Evolutionary conservation across 2,113 vertebrate species (phyloP).

Genomic region (Prinia subflava): DNA sequence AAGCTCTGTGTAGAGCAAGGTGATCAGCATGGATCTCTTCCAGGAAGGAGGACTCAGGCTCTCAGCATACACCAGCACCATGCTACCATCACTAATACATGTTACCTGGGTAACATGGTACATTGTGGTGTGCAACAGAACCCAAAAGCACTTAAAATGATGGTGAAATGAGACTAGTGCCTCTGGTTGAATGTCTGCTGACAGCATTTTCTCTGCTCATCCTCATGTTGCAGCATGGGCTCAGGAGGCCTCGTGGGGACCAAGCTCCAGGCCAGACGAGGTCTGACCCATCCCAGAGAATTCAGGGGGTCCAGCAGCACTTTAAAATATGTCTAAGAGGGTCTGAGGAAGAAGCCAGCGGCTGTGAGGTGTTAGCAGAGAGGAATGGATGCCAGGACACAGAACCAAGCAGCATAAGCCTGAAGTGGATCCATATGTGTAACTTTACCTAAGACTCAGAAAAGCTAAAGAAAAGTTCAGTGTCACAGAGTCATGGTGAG

Average conservation of each 20-base stretch:
- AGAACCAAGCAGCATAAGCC: neutral
- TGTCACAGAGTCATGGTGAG: neutral
- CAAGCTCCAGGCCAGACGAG: neutral
- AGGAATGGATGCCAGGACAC: neutral
- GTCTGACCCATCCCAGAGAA: neutral
- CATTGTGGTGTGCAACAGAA: neutral
- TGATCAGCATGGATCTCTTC: fast-evolving
- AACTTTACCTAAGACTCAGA: neutral
- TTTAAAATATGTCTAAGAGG: neutral
- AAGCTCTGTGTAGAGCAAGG: neutral
- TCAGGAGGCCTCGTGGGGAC: neutral
- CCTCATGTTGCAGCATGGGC: neutral
- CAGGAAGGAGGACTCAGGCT: neutral
- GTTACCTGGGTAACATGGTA: too few relatives aligned
- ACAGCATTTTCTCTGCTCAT: neutral
- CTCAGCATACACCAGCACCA: neutral
- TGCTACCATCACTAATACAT: neutral
- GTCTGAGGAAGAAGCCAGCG: neutral
- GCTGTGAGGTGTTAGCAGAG: neutral
- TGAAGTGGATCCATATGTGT: neutral
- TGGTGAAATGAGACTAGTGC: neutral
- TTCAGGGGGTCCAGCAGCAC: neutral
- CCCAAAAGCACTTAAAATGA: fast-evolving
- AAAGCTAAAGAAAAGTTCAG: neutral
- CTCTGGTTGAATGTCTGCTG: neutral